Evolutionary conservation across 2,888 invertebrate genomes (phyloP).

Genomic region (Pristionchus exspectatus): DNA sequence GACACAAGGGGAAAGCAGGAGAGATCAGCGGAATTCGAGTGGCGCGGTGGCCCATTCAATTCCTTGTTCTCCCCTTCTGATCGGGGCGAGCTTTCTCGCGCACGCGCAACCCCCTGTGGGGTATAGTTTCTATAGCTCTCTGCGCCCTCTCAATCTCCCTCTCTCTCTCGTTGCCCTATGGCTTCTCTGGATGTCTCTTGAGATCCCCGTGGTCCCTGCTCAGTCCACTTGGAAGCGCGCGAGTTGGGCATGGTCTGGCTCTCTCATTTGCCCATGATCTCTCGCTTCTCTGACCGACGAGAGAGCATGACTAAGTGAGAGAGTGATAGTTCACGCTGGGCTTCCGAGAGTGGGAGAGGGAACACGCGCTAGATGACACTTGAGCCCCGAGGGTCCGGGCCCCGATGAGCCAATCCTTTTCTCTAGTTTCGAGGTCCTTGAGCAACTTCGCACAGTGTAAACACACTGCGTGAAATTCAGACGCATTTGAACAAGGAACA

Average conservation of each 20-base stretch:
- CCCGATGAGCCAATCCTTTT: not conserved
- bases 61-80: constrained; percentile 32
- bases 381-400: not conserved
- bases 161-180: not conserved
- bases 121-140: not conserved
- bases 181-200: not conserved
- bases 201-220: not conserved
- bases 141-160: not conserved
- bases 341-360: not conserved
- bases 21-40: constrained; percentile 5
- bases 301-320: no score
- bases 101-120: not conserved
- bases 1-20: not conserved
- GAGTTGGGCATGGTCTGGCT: not conserved
- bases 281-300: no score
- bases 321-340: not conserved
- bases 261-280: no score
- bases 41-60: not conserved
- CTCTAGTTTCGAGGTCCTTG: not conserved
- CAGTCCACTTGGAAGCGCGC: not conserved
- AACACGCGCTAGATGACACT: constrained; percentile 18
- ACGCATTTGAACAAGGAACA: not conserved
- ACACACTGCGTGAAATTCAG: not conserved
- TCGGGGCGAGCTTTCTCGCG: not conserved
- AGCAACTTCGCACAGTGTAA: not conserved